Percentiles rank a stretch among this genome's conserved stretches.
Evolutionary conservation across 2,888 invertebrate genomes (phyloP).

Genomic region (Hoplodrina blanda): DNA sequence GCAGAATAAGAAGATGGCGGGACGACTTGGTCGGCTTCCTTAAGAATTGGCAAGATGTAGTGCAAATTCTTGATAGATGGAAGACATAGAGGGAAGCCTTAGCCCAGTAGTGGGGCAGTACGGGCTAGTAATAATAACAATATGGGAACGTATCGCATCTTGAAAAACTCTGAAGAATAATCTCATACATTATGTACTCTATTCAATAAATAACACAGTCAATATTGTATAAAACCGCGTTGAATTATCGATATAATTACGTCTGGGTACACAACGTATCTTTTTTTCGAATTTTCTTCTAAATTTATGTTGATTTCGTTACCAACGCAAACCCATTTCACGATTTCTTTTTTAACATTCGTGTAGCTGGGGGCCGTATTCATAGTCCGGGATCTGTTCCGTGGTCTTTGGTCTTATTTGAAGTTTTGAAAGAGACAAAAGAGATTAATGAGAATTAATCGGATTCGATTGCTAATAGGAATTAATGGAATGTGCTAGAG

Average conservation of each 20-base stretch:
- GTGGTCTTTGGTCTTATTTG: slow-evolving; percentile 12
- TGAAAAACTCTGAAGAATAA: background rate
- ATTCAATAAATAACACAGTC: slow-evolving; percentile 24
- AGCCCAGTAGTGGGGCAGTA: too few species aligned
- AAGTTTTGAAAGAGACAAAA: background rate
- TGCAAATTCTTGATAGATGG: too few species aligned
- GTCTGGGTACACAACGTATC: slow-evolving; percentile 59
- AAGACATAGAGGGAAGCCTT: too few species aligned
- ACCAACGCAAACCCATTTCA: slow-evolving; percentile 88
- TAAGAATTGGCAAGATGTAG: too few species aligned
- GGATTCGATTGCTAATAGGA: background rate
- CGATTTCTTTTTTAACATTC: slow-evolving; percentile 88
- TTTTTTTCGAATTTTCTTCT: slow-evolving; percentile 75
- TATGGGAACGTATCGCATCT: too few species aligned
- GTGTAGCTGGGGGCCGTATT: slow-evolving; percentile 77
- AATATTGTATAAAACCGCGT: slow-evolving; percentile 47
- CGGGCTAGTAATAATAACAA: too few species aligned
- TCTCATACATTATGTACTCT: background rate
- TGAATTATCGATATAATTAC: slow-evolving; percentile 61
- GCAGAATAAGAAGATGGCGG: too few species aligned
- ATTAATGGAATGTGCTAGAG: background rate
- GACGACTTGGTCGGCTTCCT: too few species aligned
- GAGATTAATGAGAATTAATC: background rate
- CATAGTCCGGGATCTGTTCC: slow-evolving; percentile 69
- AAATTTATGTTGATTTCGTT: slow-evolving; percentile 89